Conservation (phyloP, 2,113 vertebrate genomes). For the Suricata suricatta region DNA sequence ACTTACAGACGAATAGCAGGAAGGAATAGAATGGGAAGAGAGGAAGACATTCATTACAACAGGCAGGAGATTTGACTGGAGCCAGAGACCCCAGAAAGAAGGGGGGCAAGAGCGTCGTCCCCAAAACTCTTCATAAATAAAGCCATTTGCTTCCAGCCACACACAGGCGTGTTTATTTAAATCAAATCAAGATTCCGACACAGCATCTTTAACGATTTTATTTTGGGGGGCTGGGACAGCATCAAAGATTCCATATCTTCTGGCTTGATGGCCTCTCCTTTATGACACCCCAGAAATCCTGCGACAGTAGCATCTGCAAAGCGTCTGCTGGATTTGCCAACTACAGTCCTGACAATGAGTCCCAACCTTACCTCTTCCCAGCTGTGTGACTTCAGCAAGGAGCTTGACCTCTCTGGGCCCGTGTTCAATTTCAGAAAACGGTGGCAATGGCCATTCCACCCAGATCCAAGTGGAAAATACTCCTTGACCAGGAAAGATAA, state of each 20-base stretch:
- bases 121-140: not conserved
- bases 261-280: not conserved
- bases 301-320: fast-evolving
- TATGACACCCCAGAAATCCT: not conserved
- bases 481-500: not conserved
- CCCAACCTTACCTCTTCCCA: not conserved
- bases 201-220: not conserved
- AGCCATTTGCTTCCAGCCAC: not conserved
- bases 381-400: not conserved
- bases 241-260: fast-evolving
- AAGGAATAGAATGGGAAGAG: not conserved
- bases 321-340: fast-evolving
- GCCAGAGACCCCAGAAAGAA: not conserved
- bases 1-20: constrained; percentile 51
- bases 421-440: not conserved
- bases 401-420: not conserved
- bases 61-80: not conserved
- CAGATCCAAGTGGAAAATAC: not conserved
- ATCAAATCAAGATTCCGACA: not conserved
- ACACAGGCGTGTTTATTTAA: not conserved
- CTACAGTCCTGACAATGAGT: fast-evolving
- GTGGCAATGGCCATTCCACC: not conserved
- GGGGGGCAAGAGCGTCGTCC: not conserved
- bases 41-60: constrained; percentile 50
- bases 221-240: too few species aligned